Evolutionary conservation across 2,113 vertebrate genomes (phyloP).

Genomic region (human): DNA sequence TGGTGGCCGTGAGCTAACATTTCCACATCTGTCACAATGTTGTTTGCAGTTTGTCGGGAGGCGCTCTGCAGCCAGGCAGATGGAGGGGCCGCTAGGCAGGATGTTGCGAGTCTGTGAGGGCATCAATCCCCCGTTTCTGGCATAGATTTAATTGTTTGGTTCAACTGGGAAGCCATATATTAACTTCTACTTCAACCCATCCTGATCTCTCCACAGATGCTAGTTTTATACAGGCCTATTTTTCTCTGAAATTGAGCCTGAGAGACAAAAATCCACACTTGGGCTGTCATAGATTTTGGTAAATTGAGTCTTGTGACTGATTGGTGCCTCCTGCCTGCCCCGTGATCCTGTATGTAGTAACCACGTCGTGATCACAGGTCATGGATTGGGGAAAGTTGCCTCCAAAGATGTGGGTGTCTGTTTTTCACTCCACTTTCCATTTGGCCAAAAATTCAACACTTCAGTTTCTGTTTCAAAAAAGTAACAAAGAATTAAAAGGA

Average conservation of each 20-base stretch:
- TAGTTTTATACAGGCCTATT: not conserved
- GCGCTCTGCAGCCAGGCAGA: not conserved
- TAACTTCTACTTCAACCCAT: not conserved
- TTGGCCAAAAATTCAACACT: not conserved
- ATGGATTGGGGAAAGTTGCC: not conserved
- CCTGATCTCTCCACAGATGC: not conserved
- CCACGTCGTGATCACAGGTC: not conserved
- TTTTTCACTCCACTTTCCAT: not conserved
- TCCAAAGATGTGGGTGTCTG: not conserved
- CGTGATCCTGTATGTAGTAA: rapidly evolving
- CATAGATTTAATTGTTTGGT: not conserved
- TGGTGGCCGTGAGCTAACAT: not conserved
- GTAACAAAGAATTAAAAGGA: not conserved
- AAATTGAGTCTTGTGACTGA: not conserved
- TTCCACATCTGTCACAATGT: not conserved
- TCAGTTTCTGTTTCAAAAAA: not conserved
- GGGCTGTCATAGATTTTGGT: constrained; percentile 22
- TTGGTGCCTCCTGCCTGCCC: not conserved
- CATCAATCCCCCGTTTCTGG: not conserved
- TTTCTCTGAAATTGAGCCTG: constrained; percentile 48
- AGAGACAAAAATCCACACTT: not conserved
- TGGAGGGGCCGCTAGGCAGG: constrained; percentile 22
- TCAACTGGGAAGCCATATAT: not conserved
- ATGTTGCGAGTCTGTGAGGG: not conserved
- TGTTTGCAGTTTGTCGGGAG: not conserved